Evolutionary conservation across 2,888 invertebrate species (phyloP).

Genomic region (Pimpla rufipes): DNA sequence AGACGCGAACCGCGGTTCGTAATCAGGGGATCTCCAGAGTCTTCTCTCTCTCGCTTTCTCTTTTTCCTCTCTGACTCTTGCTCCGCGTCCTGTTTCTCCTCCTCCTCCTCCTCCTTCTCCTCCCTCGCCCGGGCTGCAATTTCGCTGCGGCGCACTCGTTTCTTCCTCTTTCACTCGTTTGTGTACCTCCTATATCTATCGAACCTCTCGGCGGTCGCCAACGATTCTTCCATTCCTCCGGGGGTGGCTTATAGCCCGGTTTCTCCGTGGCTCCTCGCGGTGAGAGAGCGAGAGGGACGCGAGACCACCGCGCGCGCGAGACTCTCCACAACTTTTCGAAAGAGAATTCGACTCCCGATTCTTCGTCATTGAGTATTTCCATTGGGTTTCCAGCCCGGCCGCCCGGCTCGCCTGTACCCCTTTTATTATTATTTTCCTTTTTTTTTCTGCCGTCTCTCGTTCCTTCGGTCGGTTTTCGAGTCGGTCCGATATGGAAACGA

Average conservation of each 20-base stretch:
- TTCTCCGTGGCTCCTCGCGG: slow-evolving; percentile 13
- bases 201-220: slow-evolving; percentile 58
- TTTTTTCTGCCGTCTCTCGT: neutral
- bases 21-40: slow-evolving; percentile 81
- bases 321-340: slow-evolving; percentile 63
- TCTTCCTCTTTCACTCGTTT: slow-evolving; percentile 46
- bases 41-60: slow-evolving; percentile 56
- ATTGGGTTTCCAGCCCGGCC: slow-evolving; percentile 27
- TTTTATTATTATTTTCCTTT: slow-evolving; percentile 45
- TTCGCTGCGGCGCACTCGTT: slow-evolving; percentile 65
- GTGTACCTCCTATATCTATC: slow-evolving; percentile 52
- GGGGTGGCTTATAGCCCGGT: slow-evolving; percentile 51
- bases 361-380: slow-evolving; percentile 60
- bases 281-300: too few relatives aligned
- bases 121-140: slow-evolving; percentile 65
- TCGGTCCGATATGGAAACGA: slow-evolving; percentile 46
- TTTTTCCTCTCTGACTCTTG: slow-evolving; percentile 45
- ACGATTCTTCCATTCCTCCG: slow-evolving; percentile 64
- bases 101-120: slow-evolving; percentile 67
- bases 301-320: slow-evolving; percentile 29
- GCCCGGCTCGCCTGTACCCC: slow-evolving; percentile 14
- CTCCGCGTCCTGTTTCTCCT: slow-evolving; percentile 76
- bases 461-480: slow-evolving; percentile 4
- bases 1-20: slow-evolving; percentile 81
- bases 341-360: slow-evolving; percentile 59